These are phyloP conservation scores for Ranitomeya variabilis DNA, from an alignment of 2,113 vertebrate genomes.

Conservation along the genomic window DNA sequence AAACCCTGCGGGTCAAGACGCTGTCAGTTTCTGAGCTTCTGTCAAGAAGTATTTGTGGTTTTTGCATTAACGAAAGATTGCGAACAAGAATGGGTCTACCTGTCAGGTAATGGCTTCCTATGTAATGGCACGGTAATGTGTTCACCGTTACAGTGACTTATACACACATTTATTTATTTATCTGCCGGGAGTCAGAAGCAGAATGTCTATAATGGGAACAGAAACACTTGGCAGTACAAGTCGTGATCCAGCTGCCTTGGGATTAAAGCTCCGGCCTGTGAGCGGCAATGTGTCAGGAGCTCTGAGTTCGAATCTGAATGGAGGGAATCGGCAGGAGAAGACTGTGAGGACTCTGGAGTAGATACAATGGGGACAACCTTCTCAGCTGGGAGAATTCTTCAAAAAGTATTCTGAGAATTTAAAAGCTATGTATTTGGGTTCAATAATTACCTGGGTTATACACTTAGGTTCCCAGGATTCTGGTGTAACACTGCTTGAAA, in stretches of 20 bases:
- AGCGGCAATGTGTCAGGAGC: not conserved
- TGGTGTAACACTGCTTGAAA: too few relatives aligned
- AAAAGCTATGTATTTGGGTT: too few relatives aligned
- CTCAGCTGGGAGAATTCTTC: not conserved
- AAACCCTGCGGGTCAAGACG: slow-evolving; percentile 11
- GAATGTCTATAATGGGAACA: slow-evolving; percentile 66
- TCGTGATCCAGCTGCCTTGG: slow-evolving; percentile 31
- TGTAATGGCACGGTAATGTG: slow-evolving; percentile 55
- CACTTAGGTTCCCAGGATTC: too few relatives aligned
- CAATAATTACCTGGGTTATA: too few relatives aligned
- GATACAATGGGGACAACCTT: too few relatives aligned
- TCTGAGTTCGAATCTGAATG: not conserved
- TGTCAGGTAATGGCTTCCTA: slow-evolving; percentile 44
- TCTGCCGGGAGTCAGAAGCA: slow-evolving; percentile 63
- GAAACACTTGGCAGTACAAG: slow-evolving; percentile 49
- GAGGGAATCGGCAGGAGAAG: not conserved
- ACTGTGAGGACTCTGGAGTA: not conserved
- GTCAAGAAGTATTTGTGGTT: slow-evolving; percentile 56
- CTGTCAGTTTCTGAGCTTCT: slow-evolving; percentile 19
- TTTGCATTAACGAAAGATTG: slow-evolving; percentile 29
- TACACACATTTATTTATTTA: slow-evolving; percentile 62
- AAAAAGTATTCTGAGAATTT: too few relatives aligned
- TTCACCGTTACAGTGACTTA: slow-evolving; percentile 53
- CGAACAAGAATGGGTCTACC: slow-evolving; percentile 62
- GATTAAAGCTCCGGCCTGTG: slow-evolving; percentile 22